Evolutionary conservation across 2,888 invertebrate species (phyloP).

Genomic region (Baronia brevicornis): DNA sequence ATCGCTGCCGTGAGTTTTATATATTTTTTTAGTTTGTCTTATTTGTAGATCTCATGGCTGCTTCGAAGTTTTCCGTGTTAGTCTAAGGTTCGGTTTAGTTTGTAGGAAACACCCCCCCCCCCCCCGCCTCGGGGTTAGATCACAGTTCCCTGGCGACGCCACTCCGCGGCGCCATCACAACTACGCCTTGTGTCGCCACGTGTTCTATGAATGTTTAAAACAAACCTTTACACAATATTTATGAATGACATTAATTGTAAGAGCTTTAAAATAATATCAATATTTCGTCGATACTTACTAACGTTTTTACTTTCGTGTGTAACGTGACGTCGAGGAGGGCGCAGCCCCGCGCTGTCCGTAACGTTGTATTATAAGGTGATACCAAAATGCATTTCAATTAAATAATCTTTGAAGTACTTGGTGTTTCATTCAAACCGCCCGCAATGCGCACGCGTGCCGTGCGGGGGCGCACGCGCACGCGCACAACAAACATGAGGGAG

Average conservation of each 20-base stretch:
- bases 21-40: no score
- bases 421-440: neutral
- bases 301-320: no score
- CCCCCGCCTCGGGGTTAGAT: no score
- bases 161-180: no score
- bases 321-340: neutral
- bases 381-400: constrained; percentile 49
- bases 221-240: constrained; percentile 8
- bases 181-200: neutral
- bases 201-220: constrained; percentile 1
- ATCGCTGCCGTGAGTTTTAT: no score
- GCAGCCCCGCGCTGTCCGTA: constrained; percentile 5
- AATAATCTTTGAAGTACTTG: constrained; percentile 25
- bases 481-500: no score
- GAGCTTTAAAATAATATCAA: constrained; percentile 3
- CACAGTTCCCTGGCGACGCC: no score
- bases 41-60: no score
- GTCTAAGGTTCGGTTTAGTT: no score
- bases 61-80: no score
- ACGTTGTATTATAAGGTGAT: constrained; percentile 31
- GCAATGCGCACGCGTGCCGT: neutral
- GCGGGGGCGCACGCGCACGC: neutral
- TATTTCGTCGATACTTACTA: neutral
- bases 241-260: constrained; percentile 4
- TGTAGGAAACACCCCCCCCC: no score